Conservation (phyloP, 37 sponge, comb jelly and placozoan genomes). For the Halisarca cf. caerulea region DNA sequence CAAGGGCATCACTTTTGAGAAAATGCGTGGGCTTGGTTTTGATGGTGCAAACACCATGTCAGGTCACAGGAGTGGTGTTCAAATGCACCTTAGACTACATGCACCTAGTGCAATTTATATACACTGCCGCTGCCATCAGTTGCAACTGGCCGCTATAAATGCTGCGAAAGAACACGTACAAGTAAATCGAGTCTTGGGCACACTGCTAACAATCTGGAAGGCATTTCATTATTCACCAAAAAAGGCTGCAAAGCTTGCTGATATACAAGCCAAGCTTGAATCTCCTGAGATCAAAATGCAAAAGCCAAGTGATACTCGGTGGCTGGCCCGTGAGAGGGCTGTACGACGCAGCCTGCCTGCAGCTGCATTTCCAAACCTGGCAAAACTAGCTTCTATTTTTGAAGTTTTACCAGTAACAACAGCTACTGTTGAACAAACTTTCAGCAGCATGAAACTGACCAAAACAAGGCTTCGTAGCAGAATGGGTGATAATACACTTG, state of each 20-base stretch:
- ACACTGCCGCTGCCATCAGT: no score
- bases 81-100: no score
- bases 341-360: conserved; percentile 39
- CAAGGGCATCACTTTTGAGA: conserved; percentile 17
- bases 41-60: conserved; percentile 59
- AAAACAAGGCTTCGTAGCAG: conserved; percentile 32
- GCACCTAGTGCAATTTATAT: no score
- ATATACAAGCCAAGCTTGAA: no score
- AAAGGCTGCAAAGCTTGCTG: no score
- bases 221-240: no score
- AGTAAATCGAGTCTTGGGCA: no score
- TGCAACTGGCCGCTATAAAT: no score
- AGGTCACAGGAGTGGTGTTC: conserved; percentile 53
- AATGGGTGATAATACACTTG: conserved; percentile 29
- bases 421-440: conserved; percentile 15
- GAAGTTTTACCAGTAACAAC: conserved; percentile 28
- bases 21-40: conserved; percentile 51
- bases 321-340: conserved; percentile 46
- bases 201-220: no score
- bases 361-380: no score
- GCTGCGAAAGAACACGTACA: no score
- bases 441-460: conserved; percentile 25
- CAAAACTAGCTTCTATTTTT: no score
- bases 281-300: conserved; percentile 49
- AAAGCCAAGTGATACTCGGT: conserved; percentile 35